Conservation (phyloP, 2,888 invertebrate species). For the Sphecodes monilicornis region DNA sequence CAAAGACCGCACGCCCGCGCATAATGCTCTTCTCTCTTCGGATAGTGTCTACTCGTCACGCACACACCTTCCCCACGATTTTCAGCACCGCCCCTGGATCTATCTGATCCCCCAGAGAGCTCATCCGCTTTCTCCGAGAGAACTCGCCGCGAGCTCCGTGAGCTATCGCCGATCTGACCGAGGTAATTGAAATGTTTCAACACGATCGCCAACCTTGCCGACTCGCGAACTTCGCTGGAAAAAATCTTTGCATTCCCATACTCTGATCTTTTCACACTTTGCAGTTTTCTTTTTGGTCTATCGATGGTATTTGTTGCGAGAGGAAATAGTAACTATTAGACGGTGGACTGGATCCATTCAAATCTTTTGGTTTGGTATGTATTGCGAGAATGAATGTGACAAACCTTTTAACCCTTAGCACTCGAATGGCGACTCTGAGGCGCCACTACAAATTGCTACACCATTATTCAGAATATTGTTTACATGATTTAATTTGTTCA, state of each 20-base stretch:
- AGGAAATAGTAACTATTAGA: too few relatives aligned
- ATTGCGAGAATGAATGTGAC: too few relatives aligned
- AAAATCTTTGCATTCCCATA: not conserved
- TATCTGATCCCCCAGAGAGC: slow-evolving; percentile 1
- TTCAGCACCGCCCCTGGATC: slow-evolving; percentile 2
- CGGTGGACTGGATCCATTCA: too few relatives aligned
- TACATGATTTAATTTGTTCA: too few relatives aligned
- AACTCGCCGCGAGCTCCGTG: not conserved
- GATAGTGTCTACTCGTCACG: not conserved
- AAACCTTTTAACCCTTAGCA: too few relatives aligned
- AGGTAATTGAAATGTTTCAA: not conserved
- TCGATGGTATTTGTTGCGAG: too few relatives aligned
- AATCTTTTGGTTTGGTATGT: too few relatives aligned
- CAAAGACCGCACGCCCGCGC: slow-evolving; percentile 47
- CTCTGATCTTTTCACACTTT: not conserved
- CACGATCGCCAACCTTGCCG: not conserved
- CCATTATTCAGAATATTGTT: too few relatives aligned
- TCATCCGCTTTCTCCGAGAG: not conserved
- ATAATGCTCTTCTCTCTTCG: slow-evolving; percentile 54
- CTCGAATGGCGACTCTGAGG: too few relatives aligned
- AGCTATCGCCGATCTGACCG: slow-evolving; percentile 1
- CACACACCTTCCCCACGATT: slow-evolving; percentile 29
- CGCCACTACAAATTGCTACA: too few relatives aligned
- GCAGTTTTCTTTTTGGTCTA: too few relatives aligned
- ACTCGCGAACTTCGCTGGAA: not conserved